Conservation (phyloP, 2,888 invertebrate genomes). For the Habroteleia sp. region DNA sequence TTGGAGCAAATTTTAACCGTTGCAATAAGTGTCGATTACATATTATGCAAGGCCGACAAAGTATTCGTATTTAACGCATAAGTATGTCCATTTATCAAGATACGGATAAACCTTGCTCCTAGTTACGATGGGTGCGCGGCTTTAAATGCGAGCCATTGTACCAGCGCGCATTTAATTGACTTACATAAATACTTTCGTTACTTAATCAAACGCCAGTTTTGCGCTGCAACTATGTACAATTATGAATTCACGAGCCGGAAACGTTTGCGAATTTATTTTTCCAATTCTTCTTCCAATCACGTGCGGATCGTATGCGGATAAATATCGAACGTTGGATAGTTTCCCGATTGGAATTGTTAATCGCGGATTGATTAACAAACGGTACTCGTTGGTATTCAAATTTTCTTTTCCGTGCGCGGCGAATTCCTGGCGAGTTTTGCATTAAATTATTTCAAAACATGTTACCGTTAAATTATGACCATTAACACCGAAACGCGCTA, state of each 20-base stretch:
- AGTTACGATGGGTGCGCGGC: conserved; percentile 50
- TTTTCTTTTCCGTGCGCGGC: too few relatives aligned
- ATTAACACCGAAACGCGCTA: conserved; percentile 15
- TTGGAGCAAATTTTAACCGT: conserved; percentile 66
- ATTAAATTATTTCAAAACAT: conserved; percentile 24
- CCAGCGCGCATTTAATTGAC: conserved; percentile 24
- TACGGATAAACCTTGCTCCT: conserved; percentile 64
- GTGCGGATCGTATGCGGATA: too few relatives aligned
- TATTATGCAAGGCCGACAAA: conserved; percentile 55
- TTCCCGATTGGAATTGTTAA: too few relatives aligned
- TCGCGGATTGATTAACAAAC: too few relatives aligned
- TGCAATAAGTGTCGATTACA: conserved; percentile 60
- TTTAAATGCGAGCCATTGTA: conserved; percentile 50
- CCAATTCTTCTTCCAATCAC: background rate
- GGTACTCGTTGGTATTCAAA: too few relatives aligned
- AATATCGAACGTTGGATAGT: too few relatives aligned
- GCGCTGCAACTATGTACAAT: background rate
- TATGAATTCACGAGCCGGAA: background rate
- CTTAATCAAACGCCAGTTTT: conserved; percentile 19
- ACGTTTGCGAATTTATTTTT: too few relatives aligned
- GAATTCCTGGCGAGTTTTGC: background rate
- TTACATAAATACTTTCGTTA: conserved; percentile 42
- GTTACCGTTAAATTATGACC: conserved; percentile 23
- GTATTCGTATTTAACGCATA: conserved; percentile 48
- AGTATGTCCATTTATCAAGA: conserved; percentile 62